Conservation (phyloP, 2,797 vertebrate genomes). For the Synaphobranchus kaupii region DNA sequence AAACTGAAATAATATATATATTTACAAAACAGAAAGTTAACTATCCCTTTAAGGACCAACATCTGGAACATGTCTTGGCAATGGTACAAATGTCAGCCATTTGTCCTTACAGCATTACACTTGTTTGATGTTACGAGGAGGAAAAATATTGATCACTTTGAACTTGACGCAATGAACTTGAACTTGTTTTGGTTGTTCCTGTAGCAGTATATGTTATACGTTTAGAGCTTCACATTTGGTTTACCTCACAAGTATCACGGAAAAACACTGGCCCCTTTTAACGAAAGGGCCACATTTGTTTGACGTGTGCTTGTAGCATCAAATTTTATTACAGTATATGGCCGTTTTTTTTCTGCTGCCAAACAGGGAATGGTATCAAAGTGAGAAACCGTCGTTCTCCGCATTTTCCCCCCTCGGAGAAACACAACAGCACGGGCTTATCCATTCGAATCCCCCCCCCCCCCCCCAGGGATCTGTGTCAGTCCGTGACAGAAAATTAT, state of each 20-base stretch:
- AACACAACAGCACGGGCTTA: conserved; percentile 2
- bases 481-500: conserved; percentile 44
- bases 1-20: no score
- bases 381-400: neutral
- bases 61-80: neutral
- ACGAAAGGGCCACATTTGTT: neutral
- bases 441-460: neutral
- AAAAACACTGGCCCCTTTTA: neutral
- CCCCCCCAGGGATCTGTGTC: conserved; percentile 26
- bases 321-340: neutral
- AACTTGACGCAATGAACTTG: no score
- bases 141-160: no score
- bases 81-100: neutral
- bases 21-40: no score
- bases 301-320: neutral
- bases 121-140: no score
- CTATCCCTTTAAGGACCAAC: neutral
- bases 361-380: neutral
- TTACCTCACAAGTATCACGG: no score
- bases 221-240: no score
- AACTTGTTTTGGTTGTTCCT: no score
- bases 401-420: neutral
- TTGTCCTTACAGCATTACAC: neutral
- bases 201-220: no score
- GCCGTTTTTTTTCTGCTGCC: neutral